These are phyloP conservation scores for Netelia virgata DNA, from an alignment of 2,888 invertebrate species.

Conservation along the genomic window DNA sequence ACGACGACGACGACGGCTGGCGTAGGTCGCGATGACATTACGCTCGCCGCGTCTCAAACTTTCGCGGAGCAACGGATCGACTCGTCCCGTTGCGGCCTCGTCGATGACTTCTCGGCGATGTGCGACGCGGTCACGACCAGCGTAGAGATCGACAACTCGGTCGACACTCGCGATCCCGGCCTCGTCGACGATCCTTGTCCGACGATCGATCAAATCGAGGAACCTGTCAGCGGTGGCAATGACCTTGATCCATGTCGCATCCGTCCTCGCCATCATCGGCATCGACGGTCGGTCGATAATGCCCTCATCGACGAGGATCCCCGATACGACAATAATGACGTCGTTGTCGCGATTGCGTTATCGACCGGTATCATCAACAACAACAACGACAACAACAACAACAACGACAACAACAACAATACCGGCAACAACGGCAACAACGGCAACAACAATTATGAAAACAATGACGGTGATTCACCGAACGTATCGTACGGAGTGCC, in stretches of 20 bases:
- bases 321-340: not conserved
- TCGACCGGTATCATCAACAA: constrained; percentile 15
- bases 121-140: constrained; percentile 55
- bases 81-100: constrained; percentile 17
- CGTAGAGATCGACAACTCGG: constrained; percentile 43
- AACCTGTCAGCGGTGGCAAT: constrained; percentile 6
- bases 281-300: too few relatives aligned
- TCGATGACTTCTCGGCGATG: constrained; percentile 29
- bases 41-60: too few relatives aligned
- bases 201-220: not conserved
- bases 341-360: constrained; percentile 11
- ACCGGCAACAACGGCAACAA: not conserved
- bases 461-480: not conserved
- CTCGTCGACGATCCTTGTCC: not conserved
- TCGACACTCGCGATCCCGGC: not conserved
- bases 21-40: too few relatives aligned
- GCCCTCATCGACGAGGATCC: not conserved
- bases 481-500: too few relatives aligned
- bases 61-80: constrained; percentile 11
- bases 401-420: too few relatives aligned
- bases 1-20: too few relatives aligned
- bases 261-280: too few relatives aligned
- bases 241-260: not conserved
- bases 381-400: not conserved
- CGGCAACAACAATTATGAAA: constrained; percentile 17